Evolutionary conservation across 2,888 invertebrate genomes (phyloP).

Genomic region (Drosophila vallismaia): DNA sequence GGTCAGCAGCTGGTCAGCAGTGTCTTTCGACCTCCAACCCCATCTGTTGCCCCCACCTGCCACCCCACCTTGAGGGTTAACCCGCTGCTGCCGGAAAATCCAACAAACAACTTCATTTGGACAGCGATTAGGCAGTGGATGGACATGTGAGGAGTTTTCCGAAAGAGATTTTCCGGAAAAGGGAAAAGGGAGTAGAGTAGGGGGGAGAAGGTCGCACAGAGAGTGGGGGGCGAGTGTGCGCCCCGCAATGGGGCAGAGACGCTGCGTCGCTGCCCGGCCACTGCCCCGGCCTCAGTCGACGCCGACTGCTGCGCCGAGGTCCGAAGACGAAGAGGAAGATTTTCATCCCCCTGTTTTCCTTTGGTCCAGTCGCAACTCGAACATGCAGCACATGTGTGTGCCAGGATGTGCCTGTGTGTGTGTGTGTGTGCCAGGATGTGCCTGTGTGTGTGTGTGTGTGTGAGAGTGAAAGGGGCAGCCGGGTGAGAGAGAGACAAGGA

Average conservation of each 20-base stretch:
- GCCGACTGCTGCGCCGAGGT: conserved; percentile 33
- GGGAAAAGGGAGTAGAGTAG: too few species aligned
- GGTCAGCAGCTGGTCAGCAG: neutral
- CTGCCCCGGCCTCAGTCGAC: conserved; percentile 9
- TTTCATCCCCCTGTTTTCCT: conserved; percentile 74
- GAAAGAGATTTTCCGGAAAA: conserved; percentile 1
- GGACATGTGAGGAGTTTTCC: conserved; percentile 15
- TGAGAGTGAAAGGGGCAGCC: conserved; percentile 45
- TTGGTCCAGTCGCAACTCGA: conserved; percentile 65
- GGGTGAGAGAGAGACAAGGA: neutral
- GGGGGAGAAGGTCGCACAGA: neutral
- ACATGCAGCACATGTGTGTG: conserved; percentile 36
- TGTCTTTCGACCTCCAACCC: neutral
- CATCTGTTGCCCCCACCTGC: neutral
- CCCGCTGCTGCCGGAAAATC: neutral
- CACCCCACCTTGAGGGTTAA: neutral
- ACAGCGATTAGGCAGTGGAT: conserved; percentile 38
- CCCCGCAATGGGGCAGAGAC: conserved; percentile 6
- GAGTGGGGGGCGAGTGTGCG: conserved; percentile 1
- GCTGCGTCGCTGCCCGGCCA: conserved; percentile 24
- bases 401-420: neutral
- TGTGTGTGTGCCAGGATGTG: conserved; percentile 28
- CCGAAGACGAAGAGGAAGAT: conserved; percentile 19
- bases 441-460: conserved; percentile 24
- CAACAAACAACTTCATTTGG: conserved; percentile 26